A percentile compares a stretch with the other conserved stretches of the same genome.
These are phyloP conservation scores for Ypsolopha scabrella DNA, from an alignment of 2,888 invertebrate genomes.

Conservation along the genomic window DNA sequence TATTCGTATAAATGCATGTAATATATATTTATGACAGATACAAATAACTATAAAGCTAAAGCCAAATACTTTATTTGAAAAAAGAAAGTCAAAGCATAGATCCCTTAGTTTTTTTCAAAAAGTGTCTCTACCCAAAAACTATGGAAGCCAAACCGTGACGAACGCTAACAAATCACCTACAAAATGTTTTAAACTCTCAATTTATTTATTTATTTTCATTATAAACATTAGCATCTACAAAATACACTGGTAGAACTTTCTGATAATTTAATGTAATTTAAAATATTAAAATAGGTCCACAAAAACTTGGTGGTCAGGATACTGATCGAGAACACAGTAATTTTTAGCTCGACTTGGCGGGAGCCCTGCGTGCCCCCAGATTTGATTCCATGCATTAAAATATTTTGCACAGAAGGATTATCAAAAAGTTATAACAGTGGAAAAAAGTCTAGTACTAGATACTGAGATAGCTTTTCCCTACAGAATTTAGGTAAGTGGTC, in stretches of 20 bases:
- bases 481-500: constrained; percentile 40
- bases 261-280: background rate
- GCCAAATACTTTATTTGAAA: background rate
- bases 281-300: no score
- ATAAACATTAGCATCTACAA: constrained; percentile 11
- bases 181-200: constrained; percentile 15
- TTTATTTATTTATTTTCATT: constrained; percentile 19
- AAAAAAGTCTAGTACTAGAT: background rate
- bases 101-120: constrained; percentile 8
- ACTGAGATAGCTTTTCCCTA: constrained; percentile 51
- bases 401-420: background rate
- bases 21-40: background rate
- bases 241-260: background rate
- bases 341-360: no score
- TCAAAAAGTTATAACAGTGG: background rate
- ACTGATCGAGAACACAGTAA: no score
- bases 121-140: constrained; percentile 43
- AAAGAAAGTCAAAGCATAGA: constrained; percentile 8
- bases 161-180: constrained; percentile 37
- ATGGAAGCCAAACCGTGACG: constrained; percentile 62
- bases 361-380: no score
- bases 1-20: background rate
- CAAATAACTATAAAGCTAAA: background rate
- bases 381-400: no score
- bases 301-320: no score